Evolutionary conservation across 1,140 invertebrate species (phyloP).

Genomic region (Anadara kagoshimensis): DNA sequence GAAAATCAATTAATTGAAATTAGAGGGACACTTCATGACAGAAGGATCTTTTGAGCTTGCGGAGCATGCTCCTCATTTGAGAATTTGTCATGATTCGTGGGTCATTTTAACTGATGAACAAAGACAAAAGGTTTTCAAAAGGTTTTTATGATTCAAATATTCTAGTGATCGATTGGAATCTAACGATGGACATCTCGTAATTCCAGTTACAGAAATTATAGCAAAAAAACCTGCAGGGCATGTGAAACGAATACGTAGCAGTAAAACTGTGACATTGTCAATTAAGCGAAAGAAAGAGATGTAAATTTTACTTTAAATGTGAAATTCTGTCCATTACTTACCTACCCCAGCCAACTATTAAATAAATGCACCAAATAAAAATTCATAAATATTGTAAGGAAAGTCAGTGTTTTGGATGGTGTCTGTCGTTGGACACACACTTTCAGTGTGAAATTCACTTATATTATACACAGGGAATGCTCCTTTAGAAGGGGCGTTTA

Average conservation of each 20-base stretch:
- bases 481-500: too few species aligned
- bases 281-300: not conserved
- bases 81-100: slow-evolving; percentile 8
- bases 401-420: too few species aligned
- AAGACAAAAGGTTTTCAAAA: not conserved
- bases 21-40: slow-evolving; percentile 12
- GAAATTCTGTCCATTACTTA: too few species aligned
- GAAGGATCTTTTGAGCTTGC: slow-evolving; percentile 28
- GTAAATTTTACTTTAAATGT: too few species aligned
- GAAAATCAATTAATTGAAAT: slow-evolving; percentile 10
- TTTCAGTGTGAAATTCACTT: too few species aligned
- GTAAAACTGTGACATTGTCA: slow-evolving; percentile 8
- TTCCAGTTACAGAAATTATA: slow-evolving; percentile 4
- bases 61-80: slow-evolving; percentile 3
- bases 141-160: slow-evolving; percentile 12
- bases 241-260: slow-evolving; percentile 21
- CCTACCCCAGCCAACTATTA: too few species aligned
- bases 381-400: too few species aligned
- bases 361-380: too few species aligned
- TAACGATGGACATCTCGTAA: slow-evolving; percentile 9
- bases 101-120: slow-evolving; percentile 7
- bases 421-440: too few species aligned
- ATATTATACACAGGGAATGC: too few species aligned
- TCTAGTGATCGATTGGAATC: not conserved
- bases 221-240: slow-evolving; percentile 32